A percentile compares a stretch with the other conserved stretches of the same genome.
Conservation (phyloP, 2,113 vertebrate genomes). For the Protomyctophum bolini region DNA sequence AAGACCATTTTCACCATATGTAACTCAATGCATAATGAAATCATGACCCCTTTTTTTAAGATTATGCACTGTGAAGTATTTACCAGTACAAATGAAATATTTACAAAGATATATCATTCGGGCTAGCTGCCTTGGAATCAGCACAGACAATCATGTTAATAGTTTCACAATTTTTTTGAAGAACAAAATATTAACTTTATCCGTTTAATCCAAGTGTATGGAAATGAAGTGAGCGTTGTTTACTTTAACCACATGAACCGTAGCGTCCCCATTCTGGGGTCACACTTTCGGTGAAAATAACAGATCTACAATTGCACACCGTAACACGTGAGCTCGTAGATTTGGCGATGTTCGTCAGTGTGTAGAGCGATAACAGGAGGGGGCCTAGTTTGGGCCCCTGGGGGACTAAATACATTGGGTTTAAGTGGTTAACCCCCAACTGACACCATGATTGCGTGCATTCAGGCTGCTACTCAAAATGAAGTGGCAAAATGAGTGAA, state of each 20-base stretch:
- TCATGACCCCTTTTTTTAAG: constrained; percentile 30
- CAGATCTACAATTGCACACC: no score
- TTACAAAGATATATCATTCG: constrained; percentile 51
- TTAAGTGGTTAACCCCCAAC: constrained; percentile 1
- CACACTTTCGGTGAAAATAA: no score
- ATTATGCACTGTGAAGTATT: constrained; percentile 25
- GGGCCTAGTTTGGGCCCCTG: no score
- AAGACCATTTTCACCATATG: constrained; percentile 9
- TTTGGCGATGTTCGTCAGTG: no score
- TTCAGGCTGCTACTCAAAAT: constrained; percentile 13
- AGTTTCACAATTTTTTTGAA: constrained; percentile 23
- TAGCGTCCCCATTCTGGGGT: no score
- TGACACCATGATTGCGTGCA: neutral
- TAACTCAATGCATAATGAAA: constrained; percentile 3
- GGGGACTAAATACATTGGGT: no score
- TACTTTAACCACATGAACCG: neutral
- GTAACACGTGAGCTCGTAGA: no score
- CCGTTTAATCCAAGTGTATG: constrained; percentile 22
- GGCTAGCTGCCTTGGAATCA: constrained; percentile 41
- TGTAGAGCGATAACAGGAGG: no score
- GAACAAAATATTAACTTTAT: neutral
- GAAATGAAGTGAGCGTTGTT: neutral
- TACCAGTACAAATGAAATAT: constrained; percentile 43
- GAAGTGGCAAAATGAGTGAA: constrained; percentile 13
- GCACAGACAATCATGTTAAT: constrained; percentile 8